These are phyloP conservation scores for Protonibea diacanthus DNA, from an alignment of 2,797 vertebrate species.

Conservation along the genomic window DNA sequence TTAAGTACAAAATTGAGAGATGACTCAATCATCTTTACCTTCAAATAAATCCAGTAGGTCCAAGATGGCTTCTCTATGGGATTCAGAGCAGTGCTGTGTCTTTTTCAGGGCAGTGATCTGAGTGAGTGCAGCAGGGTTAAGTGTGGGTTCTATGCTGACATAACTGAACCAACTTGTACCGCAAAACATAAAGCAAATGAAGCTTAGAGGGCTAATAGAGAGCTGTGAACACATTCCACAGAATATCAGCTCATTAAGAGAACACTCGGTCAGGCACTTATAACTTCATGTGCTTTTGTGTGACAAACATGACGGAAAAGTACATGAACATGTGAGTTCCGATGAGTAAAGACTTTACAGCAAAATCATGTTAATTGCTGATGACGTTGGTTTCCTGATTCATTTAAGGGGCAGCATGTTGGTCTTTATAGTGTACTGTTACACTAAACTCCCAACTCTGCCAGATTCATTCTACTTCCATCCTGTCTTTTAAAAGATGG, in stretches of 20 bases:
- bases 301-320: background rate
- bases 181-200: background rate
- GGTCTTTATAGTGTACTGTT: background rate
- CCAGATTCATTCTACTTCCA: background rate
- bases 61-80: background rate
- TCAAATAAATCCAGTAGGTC: background rate
- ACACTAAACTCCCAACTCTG: background rate
- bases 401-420: background rate
- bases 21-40: conserved; percentile 14
- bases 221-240: background rate
- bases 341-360: background rate
- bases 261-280: conserved; percentile 18
- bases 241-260: background rate
- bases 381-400: background rate
- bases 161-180: background rate
- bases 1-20: conserved; percentile 27
- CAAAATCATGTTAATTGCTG: background rate
- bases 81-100: background rate
- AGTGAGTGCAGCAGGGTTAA: background rate
- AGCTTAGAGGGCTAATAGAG: background rate
- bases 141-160: no score
- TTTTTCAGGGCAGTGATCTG: background rate
- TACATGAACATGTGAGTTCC: no score
- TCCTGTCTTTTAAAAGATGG: background rate
- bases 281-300: background rate